Base-by-base conservation (phyloP, 1,140 invertebrate species). In the Drosophila ercepeae region DNA sequence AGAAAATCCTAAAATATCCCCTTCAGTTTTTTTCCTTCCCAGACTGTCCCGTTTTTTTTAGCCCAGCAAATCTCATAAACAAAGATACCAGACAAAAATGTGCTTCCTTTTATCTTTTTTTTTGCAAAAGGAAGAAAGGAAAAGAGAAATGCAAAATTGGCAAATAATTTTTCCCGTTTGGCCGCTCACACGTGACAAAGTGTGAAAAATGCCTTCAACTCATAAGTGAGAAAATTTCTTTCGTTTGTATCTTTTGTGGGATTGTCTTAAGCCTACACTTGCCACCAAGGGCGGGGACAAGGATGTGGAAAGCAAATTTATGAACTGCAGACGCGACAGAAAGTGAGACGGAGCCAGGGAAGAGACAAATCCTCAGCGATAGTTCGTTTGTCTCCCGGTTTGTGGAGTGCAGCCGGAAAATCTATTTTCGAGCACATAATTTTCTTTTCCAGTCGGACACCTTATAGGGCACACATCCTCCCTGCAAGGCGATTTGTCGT, bases 351-450 rank as follows among this genome's bases (percentile, higher is more conserved):
- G 58, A n/a, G 11, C 16, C 3, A 18, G 39, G 4, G 21, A 4
- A 21, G 21, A 21, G 46, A 34, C 36, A 50, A 14, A 51, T 41
- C 55, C 44, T 55, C 48, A 36, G 64, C 53, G 16, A 23, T 51
- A 61, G 44, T 57, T 68, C 16, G 46, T 25, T 60, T 64, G 45
- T 49, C 34, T 73, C 44, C 72, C 16, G 49, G 68, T 45, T 34
- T 77, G 57, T 61, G 19, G 36, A 51, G 54, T 76, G 72, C 67
- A 46, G 69, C 81, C 74, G 72, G 81, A 88, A 88, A 86, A 86
- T 88, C 81, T 86, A 86, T 86, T 86, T 86, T 74, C 48, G 48
- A 63, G 63, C 72, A 73, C 81, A 88, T 88, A 86, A 86, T 88
- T 86, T 86, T 81, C 75, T 74, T 86, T 81, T 81, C 72, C 76